Base-by-base conservation (phyloP, 35 echinoderm and acorn worm species). In the Apostichopus parvimensis region DNA sequence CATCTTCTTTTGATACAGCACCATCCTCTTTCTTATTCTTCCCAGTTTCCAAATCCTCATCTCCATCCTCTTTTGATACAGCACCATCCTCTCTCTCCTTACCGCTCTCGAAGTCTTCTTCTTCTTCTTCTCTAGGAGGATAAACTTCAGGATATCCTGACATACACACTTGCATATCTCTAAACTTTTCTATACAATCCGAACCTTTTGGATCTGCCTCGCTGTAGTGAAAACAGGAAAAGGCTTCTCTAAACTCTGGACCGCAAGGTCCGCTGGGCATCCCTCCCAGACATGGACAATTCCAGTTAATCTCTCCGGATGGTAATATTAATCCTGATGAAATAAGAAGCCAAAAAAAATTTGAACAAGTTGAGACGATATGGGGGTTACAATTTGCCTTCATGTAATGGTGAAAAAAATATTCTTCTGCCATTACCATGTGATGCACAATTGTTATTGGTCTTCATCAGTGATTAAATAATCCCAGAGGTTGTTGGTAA, bases 201-300 rank as follows among this genome's bases (percentile, higher is more conserved):
- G 94, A 94, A 6, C 96, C 96, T 87, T 98, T 98, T 25, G 92
- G 90, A 71, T 98, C 96, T 53, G 90, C 93, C 20, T 79, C 79
- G 57, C 96, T 98, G 93, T 95, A 98, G 87, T 98, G 96, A 60
- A 98, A 98, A 90, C 96, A 98, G 68, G 96, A 94, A 78, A 98
- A 98, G 28, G 96, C 94, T 22, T 98, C 96, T 26, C 94, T 89
- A 91, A 98, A 98, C 82, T 98, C 96, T 21, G 93, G 91, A 25
- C 94, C 94, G 24, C 96, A 98, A 1, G 96, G 96, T n/a, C 96
- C 96, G 60, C 94, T 98, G 6, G 96, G 92, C 96, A 98, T 98
- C 0, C 96, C 96, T 72, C 96, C 96, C 9, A 98, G 91, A 82
- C 96, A 98, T 5, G 96, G 96, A 92, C 96, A 98, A 54, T 92